Percentiles rank a stretch among this genome's conserved stretches.
phyloP scores from a whole-genome alignment of 1,140 invertebrate genomes.

The Meloidogyne hapla region DNA sequence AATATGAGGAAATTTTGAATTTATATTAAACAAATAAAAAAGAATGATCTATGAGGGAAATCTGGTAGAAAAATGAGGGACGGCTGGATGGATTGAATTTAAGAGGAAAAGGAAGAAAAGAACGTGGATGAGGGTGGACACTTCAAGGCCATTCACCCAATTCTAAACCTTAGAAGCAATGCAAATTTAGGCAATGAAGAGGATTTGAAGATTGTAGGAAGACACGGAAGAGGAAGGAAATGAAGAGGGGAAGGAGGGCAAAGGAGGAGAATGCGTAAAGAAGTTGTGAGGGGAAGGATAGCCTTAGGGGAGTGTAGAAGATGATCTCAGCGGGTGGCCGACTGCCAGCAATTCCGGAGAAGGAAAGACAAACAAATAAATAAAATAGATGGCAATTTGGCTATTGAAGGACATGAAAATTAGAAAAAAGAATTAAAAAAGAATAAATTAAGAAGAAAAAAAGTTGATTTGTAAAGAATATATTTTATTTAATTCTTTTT shows the following conservation, averaged over 20 bases:
- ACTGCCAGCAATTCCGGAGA: neutral
- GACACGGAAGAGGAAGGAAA: neutral
- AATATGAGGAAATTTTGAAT: no score
- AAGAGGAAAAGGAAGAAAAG: neutral
- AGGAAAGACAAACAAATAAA: conserved; percentile 10
- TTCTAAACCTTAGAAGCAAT: neutral
- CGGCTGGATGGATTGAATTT: neutral
- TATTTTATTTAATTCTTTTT: no score
- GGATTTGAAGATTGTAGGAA: neutral
- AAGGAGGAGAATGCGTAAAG: neutral
- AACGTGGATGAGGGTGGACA: neutral
- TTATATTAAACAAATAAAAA: no score
- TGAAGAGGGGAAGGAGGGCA: neutral
- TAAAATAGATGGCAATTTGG: neutral
- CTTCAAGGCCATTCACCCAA: conserved; percentile 2
- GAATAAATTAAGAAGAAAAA: neutral
- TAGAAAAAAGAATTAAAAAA: neutral
- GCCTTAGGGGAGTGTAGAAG: neutral
- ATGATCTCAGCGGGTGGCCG: conserved; percentile 9
- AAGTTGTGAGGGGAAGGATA: neutral
- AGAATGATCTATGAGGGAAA: no score
- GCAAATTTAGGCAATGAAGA: neutral
- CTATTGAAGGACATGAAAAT: neutral
- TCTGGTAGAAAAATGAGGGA: no score
- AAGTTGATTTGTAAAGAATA: neutral